These are phyloP conservation scores for Bombus balteatus DNA, from an alignment of 1,140 invertebrate genomes.

Conservation along the genomic window DNA sequence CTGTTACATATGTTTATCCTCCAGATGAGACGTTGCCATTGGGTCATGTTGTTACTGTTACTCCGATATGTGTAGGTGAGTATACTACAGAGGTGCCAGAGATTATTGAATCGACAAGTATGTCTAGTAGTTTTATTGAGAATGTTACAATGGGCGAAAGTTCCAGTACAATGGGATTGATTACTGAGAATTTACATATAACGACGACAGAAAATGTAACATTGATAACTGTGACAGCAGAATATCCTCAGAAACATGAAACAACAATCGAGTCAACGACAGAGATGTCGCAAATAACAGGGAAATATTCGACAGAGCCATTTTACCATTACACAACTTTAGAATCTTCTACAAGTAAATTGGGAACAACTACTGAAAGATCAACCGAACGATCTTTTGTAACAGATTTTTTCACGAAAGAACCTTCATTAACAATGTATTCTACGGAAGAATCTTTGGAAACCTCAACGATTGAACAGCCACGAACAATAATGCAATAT, in stretches of 20 bases:
- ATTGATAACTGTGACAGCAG: constrained; percentile 22
- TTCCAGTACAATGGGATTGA: neutral
- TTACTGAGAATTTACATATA: neutral
- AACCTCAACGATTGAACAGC: constrained; percentile 9
- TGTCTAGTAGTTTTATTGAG: neutral
- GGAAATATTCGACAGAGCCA: constrained; percentile 3
- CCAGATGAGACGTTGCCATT: neutral
- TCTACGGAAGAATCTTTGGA: neutral
- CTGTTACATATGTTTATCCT: constrained; percentile 12
- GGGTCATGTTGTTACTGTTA: constrained; percentile 23
- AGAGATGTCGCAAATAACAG: neutral
- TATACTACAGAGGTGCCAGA: neutral
- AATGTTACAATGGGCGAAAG: neutral
- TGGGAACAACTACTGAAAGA: neutral
- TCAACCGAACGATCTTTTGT: neutral
- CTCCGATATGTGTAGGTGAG: neutral
- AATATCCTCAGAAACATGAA: constrained; percentile 6
- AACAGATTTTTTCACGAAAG: constrained; percentile 25
- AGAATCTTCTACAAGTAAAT: neutral
- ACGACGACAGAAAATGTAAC: constrained; percentile 1
- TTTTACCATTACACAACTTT: constrained; percentile 4
- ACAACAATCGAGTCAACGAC: constrained; percentile 11
- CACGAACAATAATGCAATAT: constrained; percentile 16
- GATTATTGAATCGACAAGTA: neutral
- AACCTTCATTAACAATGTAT: neutral